Evolutionary conservation across 2,888 invertebrate genomes (phyloP), one percentile per base, ranked within the genome.

Genomic region (Eugnorisma glareosa): DNA sequence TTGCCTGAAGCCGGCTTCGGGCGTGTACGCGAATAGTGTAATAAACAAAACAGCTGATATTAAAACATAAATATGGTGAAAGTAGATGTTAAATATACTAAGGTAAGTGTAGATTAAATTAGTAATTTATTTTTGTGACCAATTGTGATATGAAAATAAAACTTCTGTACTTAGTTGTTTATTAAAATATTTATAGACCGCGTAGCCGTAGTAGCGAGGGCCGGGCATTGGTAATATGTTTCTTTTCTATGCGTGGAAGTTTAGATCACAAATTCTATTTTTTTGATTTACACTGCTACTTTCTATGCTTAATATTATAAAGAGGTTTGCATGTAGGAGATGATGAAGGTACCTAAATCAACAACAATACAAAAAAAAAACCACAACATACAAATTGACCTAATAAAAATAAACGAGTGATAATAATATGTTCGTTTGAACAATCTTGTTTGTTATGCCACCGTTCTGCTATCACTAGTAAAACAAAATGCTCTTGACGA

Each of bases 1-100:
- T 81, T 69, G 86, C 79, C 85, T 66, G 75, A 78, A 85, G 83
- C 88, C 88, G 88, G 88, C 85, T 75, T 75, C 69, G 69, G 68
- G 72, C 45, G 61, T 64, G 74, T 82, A 84, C 83, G 83, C 67
- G 15, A 18, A n/a, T 31, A 10, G 54, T 67, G 24, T 75, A 2
- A n/a, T 68, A 48, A 15, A 18, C 21, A 61, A 61, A 73, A 59
- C 63, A 67, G 69, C 54, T 72, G 45, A 24, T 24, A 67, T 45
- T 67, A 21, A 72, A 43, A 18, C 51, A 37, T 61, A 87, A 95
- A 91, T 79, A 97, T 97, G 97, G 96, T 96, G 88, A 95, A 95
- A 90, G 95, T 97, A 78, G 94, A 96, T 86, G 95, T 97, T 35
- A 96, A 97, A 92, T 97, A 97, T 81, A 97, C 96, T 15, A 96